Evolutionary conservation across 2,113 vertebrate genomes (phyloP), one percentile per base, ranked within the genome.

Genomic region (Theristicus caerulescens): DNA sequence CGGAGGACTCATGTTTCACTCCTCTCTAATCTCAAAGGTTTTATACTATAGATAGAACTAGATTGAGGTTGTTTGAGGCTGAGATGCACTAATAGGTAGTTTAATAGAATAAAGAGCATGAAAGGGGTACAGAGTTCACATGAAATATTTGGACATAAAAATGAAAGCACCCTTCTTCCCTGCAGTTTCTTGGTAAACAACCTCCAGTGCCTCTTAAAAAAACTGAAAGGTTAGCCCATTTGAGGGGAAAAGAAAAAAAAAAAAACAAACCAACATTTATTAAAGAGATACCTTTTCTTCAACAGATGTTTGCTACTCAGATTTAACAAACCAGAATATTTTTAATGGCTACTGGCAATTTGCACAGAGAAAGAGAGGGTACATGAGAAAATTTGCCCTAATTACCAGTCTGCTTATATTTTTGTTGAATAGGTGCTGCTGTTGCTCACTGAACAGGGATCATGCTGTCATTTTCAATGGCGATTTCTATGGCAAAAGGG

Each of bases 291-390:
- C 13, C 7, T 71, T 92, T 76, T n/a, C 22, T 88, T 69, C 8
- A 2, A 46, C 34, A 36, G 15, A 32, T 67, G 19, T 82, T 91
- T 95, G 55, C 54, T 94, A 73, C 86, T 96, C 94, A 90, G 83
- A 64, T 59, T 93, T 93, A 94, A 96, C 91, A 96, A 97, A 96
- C 64, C 55, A 72, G 87, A 94, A n/a, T 85, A 87, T 90, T 95
- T 77, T 93, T 77, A 94, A 81, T 87, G 64, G 21, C 79, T 82
- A n/a, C 21, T 71, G 57, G 13, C 44, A 82, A 51, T 74, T 79
- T 91, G 52, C 20, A 46, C 9, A 61, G 19, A 66, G 29, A 61
- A 80, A 46, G 54, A 89, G 58, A 66, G 22, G 29, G 24, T 65
- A 8, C 20, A 2, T 36, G 13, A 55, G 44, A 64, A 93, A 92